Conservation (phyloP, 2,797 vertebrate species). For the Sciurus carolinensis region DNA sequence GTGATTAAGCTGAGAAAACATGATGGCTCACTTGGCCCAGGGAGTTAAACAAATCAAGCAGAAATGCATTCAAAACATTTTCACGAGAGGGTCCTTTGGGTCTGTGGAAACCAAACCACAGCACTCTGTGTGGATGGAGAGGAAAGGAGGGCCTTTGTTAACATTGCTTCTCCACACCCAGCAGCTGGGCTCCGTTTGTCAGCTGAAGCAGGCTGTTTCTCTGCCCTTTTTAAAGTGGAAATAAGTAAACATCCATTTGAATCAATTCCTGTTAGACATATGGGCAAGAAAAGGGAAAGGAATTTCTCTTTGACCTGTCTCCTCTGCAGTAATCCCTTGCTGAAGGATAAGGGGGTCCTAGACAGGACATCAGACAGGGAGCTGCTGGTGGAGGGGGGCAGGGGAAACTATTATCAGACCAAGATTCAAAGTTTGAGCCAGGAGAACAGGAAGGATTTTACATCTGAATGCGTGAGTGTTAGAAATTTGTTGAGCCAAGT, state of each 20-base stretch:
- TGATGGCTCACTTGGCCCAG: neutral
- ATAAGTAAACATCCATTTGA: neutral
- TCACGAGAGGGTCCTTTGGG: neutral
- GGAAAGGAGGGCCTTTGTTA: neutral
- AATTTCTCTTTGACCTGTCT: neutral
- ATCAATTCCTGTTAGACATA: neutral
- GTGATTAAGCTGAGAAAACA: neutral
- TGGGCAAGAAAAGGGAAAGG: neutral
- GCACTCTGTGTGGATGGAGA: neutral
- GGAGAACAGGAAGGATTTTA: neutral
- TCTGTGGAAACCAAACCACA: neutral
- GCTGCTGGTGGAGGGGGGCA: neutral
- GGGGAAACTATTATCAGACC: neutral
- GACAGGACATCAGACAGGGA: neutral
- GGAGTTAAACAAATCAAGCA: neutral
- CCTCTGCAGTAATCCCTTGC: conserved; percentile 29
- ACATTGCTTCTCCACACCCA: neutral
- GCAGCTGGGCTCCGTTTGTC: neutral
- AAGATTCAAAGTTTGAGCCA: neutral
- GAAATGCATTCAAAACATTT: neutral
- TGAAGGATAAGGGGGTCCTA: neutral
- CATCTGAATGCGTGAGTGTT: neutral
- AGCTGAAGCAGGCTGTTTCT: neutral
- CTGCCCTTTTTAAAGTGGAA: neutral
- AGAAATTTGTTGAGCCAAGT: neutral